Evolutionary conservation across 2,113 vertebrate genomes (phyloP).

Genomic region (Pterocles gutturalis): DNA sequence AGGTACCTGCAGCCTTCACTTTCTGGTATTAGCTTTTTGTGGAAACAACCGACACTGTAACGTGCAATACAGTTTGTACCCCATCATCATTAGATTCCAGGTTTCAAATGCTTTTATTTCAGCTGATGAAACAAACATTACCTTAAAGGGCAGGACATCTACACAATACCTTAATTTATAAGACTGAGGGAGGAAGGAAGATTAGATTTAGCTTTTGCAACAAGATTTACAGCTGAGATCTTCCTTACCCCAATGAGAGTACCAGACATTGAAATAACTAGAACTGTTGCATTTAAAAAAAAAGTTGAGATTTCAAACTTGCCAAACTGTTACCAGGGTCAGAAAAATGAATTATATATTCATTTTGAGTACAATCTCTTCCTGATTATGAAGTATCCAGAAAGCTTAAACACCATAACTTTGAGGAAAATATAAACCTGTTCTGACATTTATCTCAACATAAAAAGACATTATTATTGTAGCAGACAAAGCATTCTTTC

Average conservation of each 20-base stretch:
- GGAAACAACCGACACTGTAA: background rate
- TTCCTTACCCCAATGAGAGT: background rate
- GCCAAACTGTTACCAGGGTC: background rate
- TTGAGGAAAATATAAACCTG: background rate
- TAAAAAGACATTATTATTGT: background rate
- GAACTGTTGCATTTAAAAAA: background rate
- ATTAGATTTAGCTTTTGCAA: background rate
- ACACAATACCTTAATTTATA: background rate
- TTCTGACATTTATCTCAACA: background rate
- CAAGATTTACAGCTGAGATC: background rate
- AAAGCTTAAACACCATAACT: constrained; percentile 20
- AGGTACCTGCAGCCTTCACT: background rate
- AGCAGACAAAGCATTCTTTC: constrained; percentile 17
- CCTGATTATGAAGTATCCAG: background rate
- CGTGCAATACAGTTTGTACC: background rate
- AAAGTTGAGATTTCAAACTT: background rate
- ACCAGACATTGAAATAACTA: background rate
- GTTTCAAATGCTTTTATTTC: background rate
- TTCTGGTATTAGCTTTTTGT: background rate
- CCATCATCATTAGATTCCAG: background rate
- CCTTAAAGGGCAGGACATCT: background rate
- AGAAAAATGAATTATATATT: background rate
- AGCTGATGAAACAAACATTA: background rate
- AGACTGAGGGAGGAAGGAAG: accelerated
- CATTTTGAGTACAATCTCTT: background rate